Conservation (phyloP, 2,888 invertebrate species). For the Podotricha telesiphe region DNA sequence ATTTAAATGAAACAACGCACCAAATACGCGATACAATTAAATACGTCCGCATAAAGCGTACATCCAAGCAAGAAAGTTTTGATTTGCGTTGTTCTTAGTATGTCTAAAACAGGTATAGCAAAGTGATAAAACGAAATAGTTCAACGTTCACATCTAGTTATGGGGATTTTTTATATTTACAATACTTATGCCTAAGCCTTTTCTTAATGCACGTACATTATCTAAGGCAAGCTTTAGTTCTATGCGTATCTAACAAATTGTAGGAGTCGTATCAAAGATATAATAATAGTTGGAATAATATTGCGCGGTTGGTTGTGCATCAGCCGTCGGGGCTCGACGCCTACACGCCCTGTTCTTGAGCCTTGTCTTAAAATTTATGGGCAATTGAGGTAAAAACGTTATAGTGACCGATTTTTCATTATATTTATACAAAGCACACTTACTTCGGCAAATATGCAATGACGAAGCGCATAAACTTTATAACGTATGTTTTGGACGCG, state of each 20-base stretch:
- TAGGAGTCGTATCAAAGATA: neutral
- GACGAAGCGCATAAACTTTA: slow-evolving; percentile 26
- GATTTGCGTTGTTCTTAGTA: neutral
- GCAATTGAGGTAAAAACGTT: slow-evolving; percentile 41
- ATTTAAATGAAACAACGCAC: slow-evolving; percentile 45
- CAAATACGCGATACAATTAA: slow-evolving; percentile 47
- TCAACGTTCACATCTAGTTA: no score
- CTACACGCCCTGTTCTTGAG: slow-evolving; percentile 56
- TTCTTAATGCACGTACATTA: no score
- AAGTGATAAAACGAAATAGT: no score
- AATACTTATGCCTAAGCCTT: no score
- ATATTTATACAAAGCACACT: slow-evolving; percentile 35
- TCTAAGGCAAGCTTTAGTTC: no score
- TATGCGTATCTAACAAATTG: no score
- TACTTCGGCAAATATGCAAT: slow-evolving; percentile 8
- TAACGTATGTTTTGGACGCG: slow-evolving; percentile 14
- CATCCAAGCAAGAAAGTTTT: slow-evolving; percentile 24
- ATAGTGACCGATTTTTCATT: slow-evolving; percentile 39
- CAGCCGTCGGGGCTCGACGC: slow-evolving; percentile 46
- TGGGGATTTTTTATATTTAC: no score
- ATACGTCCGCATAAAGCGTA: slow-evolving; percentile 42
- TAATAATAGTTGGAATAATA: neutral
- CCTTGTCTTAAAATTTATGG: slow-evolving; percentile 50
- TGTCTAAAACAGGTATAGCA: neutral
- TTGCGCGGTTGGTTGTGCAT: slow-evolving; percentile 4